A percentile compares a stretch with the other conserved stretches of the same genome.
Conservation (phyloP, 2,888 invertebrate genomes). For the Unio delphinus region DNA sequence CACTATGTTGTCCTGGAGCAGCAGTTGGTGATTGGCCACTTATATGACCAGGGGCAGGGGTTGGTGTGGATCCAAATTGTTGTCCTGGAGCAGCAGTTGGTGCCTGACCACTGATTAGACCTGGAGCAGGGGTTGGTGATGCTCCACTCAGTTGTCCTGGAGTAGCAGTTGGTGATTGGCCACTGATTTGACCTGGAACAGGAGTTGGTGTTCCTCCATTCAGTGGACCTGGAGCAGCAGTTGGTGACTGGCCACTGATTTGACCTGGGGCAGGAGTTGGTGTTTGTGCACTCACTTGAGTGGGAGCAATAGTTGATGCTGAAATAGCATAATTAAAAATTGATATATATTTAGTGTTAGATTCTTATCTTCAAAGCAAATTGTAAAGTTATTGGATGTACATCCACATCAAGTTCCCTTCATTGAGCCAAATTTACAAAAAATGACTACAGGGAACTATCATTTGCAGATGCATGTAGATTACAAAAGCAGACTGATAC, state of each 20-base stretch:
- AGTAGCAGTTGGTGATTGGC: constrained; percentile 22
- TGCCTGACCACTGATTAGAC: constrained; percentile 15
- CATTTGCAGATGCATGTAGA: too few species aligned
- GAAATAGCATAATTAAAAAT: background rate
- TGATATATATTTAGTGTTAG: too few species aligned
- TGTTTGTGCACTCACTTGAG: constrained; percentile 6
- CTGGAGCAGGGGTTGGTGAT: constrained; percentile 24
- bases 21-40: constrained; percentile 24
- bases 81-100: constrained; percentile 23
- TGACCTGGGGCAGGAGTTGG: constrained; percentile 28
- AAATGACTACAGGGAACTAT: too few species aligned
- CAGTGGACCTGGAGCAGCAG: constrained; percentile 15
- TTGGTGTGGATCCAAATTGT: constrained; percentile 15
- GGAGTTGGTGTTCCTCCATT: constrained; percentile 23
- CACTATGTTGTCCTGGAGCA: constrained; percentile 13
- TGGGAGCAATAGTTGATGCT: constrained; percentile 11
- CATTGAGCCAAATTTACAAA: too few species aligned
- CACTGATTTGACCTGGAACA: constrained; percentile 17
- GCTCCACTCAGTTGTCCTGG: constrained; percentile 12
- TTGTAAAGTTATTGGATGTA: too few species aligned
- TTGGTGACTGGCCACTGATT: constrained; percentile 19
- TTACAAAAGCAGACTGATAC: too few species aligned
- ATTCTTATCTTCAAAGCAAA: too few species aligned
- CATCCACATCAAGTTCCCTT: too few species aligned
- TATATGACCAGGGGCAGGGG: constrained; percentile 17